These are phyloP conservation scores for Oncorhynchus kisutch DNA, from an alignment of 2,113 vertebrate species.

Conservation along the genomic window DNA sequence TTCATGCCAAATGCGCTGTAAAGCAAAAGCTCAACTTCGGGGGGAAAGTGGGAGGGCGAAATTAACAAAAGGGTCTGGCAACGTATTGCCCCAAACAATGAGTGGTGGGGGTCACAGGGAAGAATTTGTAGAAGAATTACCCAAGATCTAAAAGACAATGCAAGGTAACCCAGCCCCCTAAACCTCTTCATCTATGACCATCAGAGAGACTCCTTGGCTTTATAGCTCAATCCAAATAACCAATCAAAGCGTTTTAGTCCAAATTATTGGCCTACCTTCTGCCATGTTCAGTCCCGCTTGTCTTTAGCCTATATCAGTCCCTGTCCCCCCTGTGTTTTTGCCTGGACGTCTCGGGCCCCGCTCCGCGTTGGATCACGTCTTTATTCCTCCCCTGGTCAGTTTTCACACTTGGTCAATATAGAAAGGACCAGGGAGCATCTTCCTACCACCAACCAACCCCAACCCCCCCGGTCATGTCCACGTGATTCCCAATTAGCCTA, in stretches of 20 bases:
- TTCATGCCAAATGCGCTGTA: constrained; percentile 65
- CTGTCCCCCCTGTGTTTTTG: constrained; percentile 15
- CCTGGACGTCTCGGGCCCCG: background rate
- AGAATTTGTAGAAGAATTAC: constrained; percentile 74
- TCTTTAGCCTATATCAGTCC: constrained; percentile 24
- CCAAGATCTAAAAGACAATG: constrained; percentile 86
- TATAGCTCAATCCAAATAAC: constrained; percentile 50
- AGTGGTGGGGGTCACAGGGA: constrained; percentile 73
- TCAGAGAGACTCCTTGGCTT: background rate
- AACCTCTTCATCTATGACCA: constrained; percentile 41
- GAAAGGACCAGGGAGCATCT: constrained; percentile 61
- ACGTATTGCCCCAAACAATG: constrained; percentile 84
- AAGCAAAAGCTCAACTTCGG: constrained; percentile 51
- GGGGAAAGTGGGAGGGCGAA: constrained; percentile 60
- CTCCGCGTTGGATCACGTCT: constrained; percentile 17
- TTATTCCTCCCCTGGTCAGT: constrained; percentile 58
- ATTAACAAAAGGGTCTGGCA: constrained; percentile 80
- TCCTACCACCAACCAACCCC: constrained; percentile 44
- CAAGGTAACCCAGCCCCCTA: constrained; percentile 64
- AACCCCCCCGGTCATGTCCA: constrained; percentile 69
- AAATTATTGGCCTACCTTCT: constrained; percentile 67
- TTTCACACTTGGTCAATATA: constrained; percentile 61
- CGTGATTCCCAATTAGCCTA: constrained; percentile 74
- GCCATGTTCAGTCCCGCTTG: constrained; percentile 63
- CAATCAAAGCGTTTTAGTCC: constrained; percentile 15